phyloP scores from a whole-genome alignment of 2,797 vertebrate genomes.

The Coranthus polyacanthus region DNA sequence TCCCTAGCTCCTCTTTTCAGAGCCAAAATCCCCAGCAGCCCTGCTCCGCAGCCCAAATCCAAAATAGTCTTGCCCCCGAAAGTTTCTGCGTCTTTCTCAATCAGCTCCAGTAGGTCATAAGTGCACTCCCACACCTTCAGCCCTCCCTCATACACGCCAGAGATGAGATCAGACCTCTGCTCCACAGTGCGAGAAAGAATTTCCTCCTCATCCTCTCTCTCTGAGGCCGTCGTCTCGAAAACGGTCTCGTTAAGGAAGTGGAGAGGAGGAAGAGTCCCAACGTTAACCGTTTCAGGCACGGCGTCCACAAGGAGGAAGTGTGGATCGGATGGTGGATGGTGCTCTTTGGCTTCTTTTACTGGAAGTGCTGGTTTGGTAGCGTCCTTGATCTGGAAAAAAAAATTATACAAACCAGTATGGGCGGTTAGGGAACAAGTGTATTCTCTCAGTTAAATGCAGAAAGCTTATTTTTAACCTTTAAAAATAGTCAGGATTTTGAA shows the following conservation, averaged over 20 bases:
- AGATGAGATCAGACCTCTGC: conserved; percentile 92
- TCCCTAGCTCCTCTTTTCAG: conserved; percentile 86
- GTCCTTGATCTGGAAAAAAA: conserved; percentile 56
- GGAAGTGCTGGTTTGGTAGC: conserved; percentile 33
- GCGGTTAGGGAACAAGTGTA: conserved; percentile 8
- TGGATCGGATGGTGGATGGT: conserved; percentile 66
- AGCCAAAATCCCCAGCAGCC: conserved; percentile 91
- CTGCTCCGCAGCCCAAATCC: conserved; percentile 96
- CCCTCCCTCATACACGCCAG: conserved; percentile 97
- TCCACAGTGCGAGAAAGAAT: conserved; percentile 84
- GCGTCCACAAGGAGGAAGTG: conserved; percentile 68
- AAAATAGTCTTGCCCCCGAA: conserved; percentile 88
- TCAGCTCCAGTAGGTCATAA: conserved; percentile 91
- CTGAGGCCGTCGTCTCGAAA: conserved; percentile 81
- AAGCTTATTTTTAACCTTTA: too few species aligned
- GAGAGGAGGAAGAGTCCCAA: conserved; percentile 83
- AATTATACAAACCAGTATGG: conserved; percentile 45
- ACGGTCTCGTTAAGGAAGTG: conserved; percentile 85
- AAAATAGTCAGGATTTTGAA: too few species aligned
- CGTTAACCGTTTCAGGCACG: conserved; percentile 80
- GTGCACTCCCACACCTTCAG: conserved; percentile 99
- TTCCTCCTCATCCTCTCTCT: conserved; percentile 84
- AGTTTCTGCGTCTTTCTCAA: conserved; percentile 82
- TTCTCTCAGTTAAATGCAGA: not conserved
- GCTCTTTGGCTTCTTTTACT: conserved; percentile 80